Conservation (phyloP, 1,140 invertebrate genomes). For the Lethrus apterus region DNA sequence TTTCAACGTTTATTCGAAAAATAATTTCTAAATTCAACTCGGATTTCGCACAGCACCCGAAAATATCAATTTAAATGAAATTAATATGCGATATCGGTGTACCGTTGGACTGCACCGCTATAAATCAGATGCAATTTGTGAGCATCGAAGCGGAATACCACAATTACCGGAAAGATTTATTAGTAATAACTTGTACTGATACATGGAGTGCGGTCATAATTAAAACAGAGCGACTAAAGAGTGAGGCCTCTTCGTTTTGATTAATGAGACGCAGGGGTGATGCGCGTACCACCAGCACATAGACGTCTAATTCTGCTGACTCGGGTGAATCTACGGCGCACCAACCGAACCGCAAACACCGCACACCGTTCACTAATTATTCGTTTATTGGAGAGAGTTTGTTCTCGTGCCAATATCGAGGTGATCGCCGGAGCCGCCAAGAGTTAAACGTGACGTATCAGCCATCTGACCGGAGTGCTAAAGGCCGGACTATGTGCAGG, state of each 20-base stretch:
- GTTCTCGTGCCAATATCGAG: slow-evolving; percentile 17
- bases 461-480: no score
- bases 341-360: slow-evolving; percentile 20
- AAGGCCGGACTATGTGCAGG: no score
- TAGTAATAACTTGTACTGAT: slow-evolving; percentile 30
- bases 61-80: no score
- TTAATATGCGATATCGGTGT: no score
- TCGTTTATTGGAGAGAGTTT: slow-evolving; percentile 19
- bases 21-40: no score
- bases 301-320: slow-evolving; percentile 23
- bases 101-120: slow-evolving; percentile 11
- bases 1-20: no score
- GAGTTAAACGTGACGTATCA: slow-evolving; percentile 16
- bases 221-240: slow-evolving; percentile 12
- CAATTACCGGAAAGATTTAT: slow-evolving; percentile 32
- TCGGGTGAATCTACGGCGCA: slow-evolving; percentile 19
- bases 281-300: slow-evolving; percentile 10
- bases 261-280: slow-evolving; percentile 15
- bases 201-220: slow-evolving; percentile 16
- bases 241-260: slow-evolving; percentile 14
- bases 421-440: slow-evolving; percentile 3
- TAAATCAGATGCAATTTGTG: slow-evolving; percentile 30
- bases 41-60: no score
- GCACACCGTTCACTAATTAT: slow-evolving; percentile 18
- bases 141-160: slow-evolving; percentile 26